Evolutionary conservation across 2,888 invertebrate genomes (phyloP).

Genomic region (Synanthedon formicaeformis): DNA sequence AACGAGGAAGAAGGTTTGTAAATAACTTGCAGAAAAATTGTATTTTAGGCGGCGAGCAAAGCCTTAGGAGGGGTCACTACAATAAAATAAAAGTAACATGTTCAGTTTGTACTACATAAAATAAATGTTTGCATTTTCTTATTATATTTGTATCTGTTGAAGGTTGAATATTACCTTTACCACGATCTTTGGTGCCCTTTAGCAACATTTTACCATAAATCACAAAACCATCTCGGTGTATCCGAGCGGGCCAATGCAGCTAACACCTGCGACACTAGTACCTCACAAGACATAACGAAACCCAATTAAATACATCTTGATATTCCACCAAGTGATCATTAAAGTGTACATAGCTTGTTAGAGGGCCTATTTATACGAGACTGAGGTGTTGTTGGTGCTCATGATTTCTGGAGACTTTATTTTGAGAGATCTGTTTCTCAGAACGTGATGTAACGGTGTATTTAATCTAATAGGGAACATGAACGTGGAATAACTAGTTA

Average conservation of each 20-base stretch:
- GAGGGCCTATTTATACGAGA: slow-evolving; percentile 28
- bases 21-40: no score
- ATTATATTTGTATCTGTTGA: no score
- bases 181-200: no score
- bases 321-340: slow-evolving; percentile 48
- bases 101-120: no score
- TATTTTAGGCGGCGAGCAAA: no score
- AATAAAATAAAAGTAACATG: no score
- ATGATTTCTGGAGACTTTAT: slow-evolving; percentile 32
- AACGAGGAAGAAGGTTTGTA: no score
- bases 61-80: no score
- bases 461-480: not conserved
- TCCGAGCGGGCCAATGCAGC: slow-evolving; percentile 17
- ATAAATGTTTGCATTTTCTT: no score
- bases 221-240: not conserved
- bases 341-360: slow-evolving; percentile 46
- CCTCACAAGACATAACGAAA: slow-evolving; percentile 36
- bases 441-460: slow-evolving; percentile 1
- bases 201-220: slow-evolving; percentile 29
- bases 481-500: not conserved
- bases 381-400: slow-evolving; percentile 26
- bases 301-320: slow-evolving; percentile 68
- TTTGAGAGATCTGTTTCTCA: slow-evolving; percentile 7
- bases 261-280: slow-evolving; percentile 45
- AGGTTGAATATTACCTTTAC: no score